Conservation (phyloP, 64 coral and sea anemone genomes). For the Orbicella faveolata region DNA sequence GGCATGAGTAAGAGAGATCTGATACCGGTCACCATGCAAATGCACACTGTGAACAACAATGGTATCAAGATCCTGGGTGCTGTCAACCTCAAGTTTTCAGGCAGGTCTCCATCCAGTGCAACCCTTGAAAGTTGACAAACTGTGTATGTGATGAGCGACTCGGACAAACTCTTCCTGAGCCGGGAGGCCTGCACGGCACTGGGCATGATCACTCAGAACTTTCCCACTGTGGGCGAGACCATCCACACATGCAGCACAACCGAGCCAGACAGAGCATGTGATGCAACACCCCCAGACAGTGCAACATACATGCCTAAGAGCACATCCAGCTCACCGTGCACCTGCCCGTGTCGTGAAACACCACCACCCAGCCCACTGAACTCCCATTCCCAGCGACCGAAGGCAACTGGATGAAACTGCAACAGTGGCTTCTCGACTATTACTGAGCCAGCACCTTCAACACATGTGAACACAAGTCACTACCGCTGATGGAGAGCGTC, state of each 20-base stretch:
- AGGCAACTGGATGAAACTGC: constrained; percentile 22
- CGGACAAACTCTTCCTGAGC: constrained; percentile 55
- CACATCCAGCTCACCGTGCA: constrained; percentile 19
- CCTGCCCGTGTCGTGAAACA: no score
- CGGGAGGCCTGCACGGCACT: constrained; percentile 27
- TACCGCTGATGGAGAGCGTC: constrained; percentile 44
- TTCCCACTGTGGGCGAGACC: constrained; percentile 34
- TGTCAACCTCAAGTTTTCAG: constrained; percentile 37
- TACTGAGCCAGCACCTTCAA: constrained; percentile 61
- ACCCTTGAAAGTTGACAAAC: constrained; percentile 21
- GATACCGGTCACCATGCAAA: constrained; percentile 30
- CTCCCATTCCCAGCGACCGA: constrained; percentile 61
- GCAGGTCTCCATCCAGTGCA: not conserved
- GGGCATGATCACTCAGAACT: constrained; percentile 15
- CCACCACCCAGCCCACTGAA: constrained; percentile 6
- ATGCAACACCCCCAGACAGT: not conserved
- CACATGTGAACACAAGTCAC: constrained; percentile 49
- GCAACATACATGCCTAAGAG: not conserved
- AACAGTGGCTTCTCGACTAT: constrained; percentile 55
- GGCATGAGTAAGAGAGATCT: constrained; percentile 9
- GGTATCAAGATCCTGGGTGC: constrained; percentile 64
- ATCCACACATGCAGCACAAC: no score
- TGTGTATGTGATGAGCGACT: constrained; percentile 16
- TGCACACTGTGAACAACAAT: constrained; percentile 54
- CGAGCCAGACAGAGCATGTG: not conserved